These are phyloP conservation scores for Acanthornis magna DNA, from an alignment of 2,797 vertebrate genomes.

Conservation along the genomic window DNA sequence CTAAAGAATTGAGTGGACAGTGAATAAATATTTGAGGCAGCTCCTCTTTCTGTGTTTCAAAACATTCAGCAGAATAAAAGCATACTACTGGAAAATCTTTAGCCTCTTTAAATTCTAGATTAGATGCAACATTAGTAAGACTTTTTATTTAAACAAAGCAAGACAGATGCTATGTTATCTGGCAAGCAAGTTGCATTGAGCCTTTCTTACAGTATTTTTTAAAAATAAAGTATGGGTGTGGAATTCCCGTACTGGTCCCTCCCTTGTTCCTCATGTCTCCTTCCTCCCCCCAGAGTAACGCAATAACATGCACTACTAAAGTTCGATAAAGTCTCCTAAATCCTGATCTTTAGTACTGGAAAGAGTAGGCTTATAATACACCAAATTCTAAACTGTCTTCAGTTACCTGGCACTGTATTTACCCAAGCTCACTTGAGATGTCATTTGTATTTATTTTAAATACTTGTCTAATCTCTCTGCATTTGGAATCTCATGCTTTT, in stretches of 20 bases:
- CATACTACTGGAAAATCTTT: background rate
- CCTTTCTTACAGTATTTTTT: background rate
- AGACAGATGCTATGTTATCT: background rate
- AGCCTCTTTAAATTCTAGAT: background rate
- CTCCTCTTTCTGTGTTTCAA: background rate
- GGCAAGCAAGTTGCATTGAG: background rate
- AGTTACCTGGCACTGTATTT: background rate
- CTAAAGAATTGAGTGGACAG: background rate
- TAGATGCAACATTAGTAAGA: background rate
- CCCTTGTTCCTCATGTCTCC: background rate
- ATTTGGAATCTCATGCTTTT: background rate
- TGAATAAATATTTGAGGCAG: slow-evolving; percentile 4
- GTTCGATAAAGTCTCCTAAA: background rate
- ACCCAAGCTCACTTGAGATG: background rate
- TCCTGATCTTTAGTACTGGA: background rate
- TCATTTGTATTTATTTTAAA: background rate
- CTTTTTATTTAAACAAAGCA: background rate
- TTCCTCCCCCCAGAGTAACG: background rate
- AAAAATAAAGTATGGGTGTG: background rate
- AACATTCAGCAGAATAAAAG: background rate
- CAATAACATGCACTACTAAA: background rate
- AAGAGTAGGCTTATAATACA: background rate
- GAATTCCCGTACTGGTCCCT: background rate
- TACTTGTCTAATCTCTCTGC: background rate
- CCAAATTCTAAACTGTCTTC: background rate